Conservation (phyloP, 2,113 vertebrate species). For the Haliaeetus leucogaster region DNA sequence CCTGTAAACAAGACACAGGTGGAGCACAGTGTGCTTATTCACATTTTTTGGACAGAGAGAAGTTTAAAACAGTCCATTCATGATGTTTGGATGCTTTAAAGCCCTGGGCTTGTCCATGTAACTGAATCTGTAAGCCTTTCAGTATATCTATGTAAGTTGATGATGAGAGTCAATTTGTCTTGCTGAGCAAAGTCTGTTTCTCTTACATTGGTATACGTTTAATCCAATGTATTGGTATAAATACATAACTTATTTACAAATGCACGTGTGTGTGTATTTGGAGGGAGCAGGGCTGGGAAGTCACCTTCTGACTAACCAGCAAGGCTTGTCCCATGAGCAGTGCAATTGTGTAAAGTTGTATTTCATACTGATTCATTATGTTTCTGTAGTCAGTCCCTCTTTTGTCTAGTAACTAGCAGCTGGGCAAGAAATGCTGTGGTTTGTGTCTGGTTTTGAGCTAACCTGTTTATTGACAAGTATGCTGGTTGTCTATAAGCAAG, state of each 20-base stretch:
- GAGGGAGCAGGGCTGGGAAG: neutral
- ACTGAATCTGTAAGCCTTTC: neutral
- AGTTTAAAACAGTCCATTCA: neutral
- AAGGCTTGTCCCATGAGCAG: neutral
- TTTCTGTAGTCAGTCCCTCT: neutral
- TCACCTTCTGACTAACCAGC: neutral
- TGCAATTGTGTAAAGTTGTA: neutral
- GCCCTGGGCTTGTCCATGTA: neutral
- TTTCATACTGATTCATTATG: neutral
- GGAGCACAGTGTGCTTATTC: neutral
- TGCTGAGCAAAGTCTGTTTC: neutral
- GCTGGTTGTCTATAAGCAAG: neutral
- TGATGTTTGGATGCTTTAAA: neutral
- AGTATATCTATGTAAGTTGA: accelerated
- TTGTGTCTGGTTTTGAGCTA: neutral
- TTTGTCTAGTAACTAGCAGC: neutral
- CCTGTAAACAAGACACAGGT: neutral
- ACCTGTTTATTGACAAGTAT: neutral
- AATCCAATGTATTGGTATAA: neutral
- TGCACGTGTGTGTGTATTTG: accelerated
- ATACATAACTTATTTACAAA: neutral
- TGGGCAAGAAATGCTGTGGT: neutral
- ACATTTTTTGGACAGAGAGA: neutral
- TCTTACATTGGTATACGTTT: neutral
- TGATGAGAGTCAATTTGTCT: neutral